phyloP scores from a whole-genome alignment of 1,140 invertebrate genomes.

The Wasmannia auropunctata region DNA sequence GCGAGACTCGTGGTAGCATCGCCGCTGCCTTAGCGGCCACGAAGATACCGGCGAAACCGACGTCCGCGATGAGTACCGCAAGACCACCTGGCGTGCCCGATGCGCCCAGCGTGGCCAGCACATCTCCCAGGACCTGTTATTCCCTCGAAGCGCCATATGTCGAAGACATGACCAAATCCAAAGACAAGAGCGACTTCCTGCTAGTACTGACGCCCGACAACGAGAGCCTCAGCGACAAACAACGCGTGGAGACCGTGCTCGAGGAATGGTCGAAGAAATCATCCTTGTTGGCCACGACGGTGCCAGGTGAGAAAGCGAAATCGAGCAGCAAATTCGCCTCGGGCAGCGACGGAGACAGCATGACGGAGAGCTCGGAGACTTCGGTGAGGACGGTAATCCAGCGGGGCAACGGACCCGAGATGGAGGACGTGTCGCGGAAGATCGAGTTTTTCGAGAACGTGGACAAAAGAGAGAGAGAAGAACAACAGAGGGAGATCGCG shows the following conservation, averaged over 20 bases:
- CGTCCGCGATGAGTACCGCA: neutral
- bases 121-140: slow-evolving; percentile 86
- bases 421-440: slow-evolving; percentile 89
- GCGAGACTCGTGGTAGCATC: slow-evolving; percentile 88
- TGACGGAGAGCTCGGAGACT: slow-evolving; percentile 88
- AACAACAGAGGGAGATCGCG: neutral
- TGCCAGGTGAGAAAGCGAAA: slow-evolving; percentile 70
- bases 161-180: slow-evolving; percentile 73
- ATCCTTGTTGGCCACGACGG: slow-evolving; percentile 65
- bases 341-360: slow-evolving; percentile 87
- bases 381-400: slow-evolving; percentile 89
- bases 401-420: slow-evolving; percentile 73
- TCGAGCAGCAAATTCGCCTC: slow-evolving; percentile 79
- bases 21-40: slow-evolving; percentile 85
- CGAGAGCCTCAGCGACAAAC: slow-evolving; percentile 74
- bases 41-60: slow-evolving; percentile 67
- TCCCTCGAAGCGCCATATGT: slow-evolving; percentile 85
- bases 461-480: slow-evolving; percentile 77
- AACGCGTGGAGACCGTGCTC: slow-evolving; percentile 83
- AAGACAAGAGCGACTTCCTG: slow-evolving; percentile 84
- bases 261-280: slow-evolving; percentile 84
- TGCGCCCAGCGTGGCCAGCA: slow-evolving; percentile 63
- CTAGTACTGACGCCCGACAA: slow-evolving; percentile 84
- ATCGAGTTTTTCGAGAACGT: slow-evolving; percentile 93
- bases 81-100: neutral